phyloP scores from a whole-genome alignment of 2,113 vertebrate species.

The Notothenia coriiceps region DNA sequence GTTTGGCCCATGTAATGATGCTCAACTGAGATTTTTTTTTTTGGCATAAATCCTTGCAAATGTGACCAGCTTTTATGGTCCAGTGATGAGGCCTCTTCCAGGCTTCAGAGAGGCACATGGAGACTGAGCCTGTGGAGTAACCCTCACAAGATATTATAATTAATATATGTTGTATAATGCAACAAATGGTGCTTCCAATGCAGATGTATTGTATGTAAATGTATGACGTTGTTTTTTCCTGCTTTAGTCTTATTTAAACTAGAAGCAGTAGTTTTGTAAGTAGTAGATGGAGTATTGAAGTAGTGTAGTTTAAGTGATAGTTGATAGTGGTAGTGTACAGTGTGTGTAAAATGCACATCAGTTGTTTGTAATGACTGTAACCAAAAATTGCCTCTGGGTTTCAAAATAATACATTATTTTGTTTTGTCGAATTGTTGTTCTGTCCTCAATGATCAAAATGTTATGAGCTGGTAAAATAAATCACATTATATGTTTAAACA shows the following conservation, averaged over 20 bases:
- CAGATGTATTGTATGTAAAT: conserved; percentile 68
- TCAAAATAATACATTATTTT: conserved; percentile 79
- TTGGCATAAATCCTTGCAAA: conserved; percentile 50
- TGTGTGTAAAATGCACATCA: conserved; percentile 62
- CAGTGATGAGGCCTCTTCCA: conserved; percentile 31
- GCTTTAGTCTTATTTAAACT: conserved; percentile 38
- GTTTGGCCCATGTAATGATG: conserved; percentile 29
- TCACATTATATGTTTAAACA: not conserved
- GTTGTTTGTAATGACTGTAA: conserved; percentile 66
- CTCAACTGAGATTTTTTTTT: conserved; percentile 36
- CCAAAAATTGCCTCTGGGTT: conserved; percentile 69
- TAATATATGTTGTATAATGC: conserved; percentile 30
- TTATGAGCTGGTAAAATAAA: not conserved
- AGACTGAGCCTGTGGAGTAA: conserved; percentile 59
- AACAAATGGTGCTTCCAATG: conserved; percentile 69
- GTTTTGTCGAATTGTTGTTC: conserved; percentile 55
- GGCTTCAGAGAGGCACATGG: conserved; percentile 65
- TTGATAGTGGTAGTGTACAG: conserved; percentile 56
- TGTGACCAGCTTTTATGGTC: conserved; percentile 28
- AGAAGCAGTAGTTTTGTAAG: conserved; percentile 25
- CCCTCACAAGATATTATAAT: conserved; percentile 56
- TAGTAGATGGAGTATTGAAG: conserved; percentile 36
- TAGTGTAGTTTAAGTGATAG: conserved; percentile 46
- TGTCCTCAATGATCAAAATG: not conserved
- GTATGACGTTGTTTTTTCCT: conserved; percentile 55